Base-by-base conservation (phyloP, 2,888 invertebrate species). In the Tipula lateralis region DNA sequence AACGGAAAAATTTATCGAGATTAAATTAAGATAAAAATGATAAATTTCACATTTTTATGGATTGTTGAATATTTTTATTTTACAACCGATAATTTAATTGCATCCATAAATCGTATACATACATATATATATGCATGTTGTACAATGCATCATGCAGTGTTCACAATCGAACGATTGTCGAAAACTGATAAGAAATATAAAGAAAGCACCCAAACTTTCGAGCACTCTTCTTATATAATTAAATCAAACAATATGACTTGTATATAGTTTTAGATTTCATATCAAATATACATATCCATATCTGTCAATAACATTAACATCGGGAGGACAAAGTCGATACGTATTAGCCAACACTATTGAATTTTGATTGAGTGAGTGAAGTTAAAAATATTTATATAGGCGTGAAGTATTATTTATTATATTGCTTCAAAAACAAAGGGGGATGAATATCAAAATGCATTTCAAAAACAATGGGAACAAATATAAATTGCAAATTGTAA, bases 1-100 rank as follows among this genome's bases (percentile, higher is more conserved):
- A 66, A 24, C 9, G 66, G 66, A 66, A 24, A 66, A 24, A 66
- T 66, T 1, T 66, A 66, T 66, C 24, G 66, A 66, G 66, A 66
- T 66, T 66, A 66, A 24, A 66, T 66, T 66, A 66, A 66, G 66
- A 66, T 66, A 66, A 66, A 66, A 66, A 66, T 66, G 66, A 66
- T 66, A 66, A 66, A 66, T 66, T 66, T 66, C 66, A 66, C 66
- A 66, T 66, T 66, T 66, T 66, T 66, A 66, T 66, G 24, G 66
- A 24, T 66, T 66, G 66, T 66, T 66, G 66, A 66, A 66, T 66
- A 66, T 24, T 66, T 66, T 66, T 66, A 66, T 66, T 66, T 66
- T 66, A 66, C 66, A 66, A 24, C 7, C 66, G 66, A 66, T 66
- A 66, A 66, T 66, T 66, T 66, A 66, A 66, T 66, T 66, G 66